Evolutionary conservation across 2,113 vertebrate species (phyloP).

Genomic region (Eulemur rufifrons): DNA sequence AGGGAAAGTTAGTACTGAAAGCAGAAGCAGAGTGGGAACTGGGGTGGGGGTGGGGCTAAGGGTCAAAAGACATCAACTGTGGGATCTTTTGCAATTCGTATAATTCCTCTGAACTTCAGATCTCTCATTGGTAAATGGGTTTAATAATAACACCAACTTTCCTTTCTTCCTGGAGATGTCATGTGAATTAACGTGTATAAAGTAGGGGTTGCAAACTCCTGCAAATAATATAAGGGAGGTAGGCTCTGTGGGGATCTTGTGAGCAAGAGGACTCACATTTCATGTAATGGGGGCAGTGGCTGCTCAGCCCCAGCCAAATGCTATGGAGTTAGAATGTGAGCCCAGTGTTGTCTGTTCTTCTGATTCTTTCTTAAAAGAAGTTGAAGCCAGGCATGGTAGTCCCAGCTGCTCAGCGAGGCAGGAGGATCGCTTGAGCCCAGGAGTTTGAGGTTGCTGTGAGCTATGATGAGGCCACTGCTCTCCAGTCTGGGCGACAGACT

Average conservation of each 20-base stretch:
- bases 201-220: background rate
- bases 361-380: conserved; percentile 8
- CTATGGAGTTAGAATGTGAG: background rate
- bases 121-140: background rate
- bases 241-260: background rate
- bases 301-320: background rate
- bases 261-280: background rate
- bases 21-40: background rate
- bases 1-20: background rate
- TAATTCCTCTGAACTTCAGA: background rate
- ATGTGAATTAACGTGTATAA: background rate
- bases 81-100: background rate
- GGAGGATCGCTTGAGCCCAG: no score
- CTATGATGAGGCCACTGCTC: no score
- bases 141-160: background rate
- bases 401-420: no score
- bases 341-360: background rate
- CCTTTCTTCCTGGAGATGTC: background rate
- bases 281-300: background rate
- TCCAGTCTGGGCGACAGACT: no score
- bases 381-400: background rate
- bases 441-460: no score
- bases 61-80: background rate
- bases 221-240: background rate
- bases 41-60: background rate